A percentile compares a stretch with the other conserved stretches of the same genome.
phyloP scores from a whole-genome alignment of 2,797 vertebrate genomes.

The Denticeps clupeoides region DNA sequence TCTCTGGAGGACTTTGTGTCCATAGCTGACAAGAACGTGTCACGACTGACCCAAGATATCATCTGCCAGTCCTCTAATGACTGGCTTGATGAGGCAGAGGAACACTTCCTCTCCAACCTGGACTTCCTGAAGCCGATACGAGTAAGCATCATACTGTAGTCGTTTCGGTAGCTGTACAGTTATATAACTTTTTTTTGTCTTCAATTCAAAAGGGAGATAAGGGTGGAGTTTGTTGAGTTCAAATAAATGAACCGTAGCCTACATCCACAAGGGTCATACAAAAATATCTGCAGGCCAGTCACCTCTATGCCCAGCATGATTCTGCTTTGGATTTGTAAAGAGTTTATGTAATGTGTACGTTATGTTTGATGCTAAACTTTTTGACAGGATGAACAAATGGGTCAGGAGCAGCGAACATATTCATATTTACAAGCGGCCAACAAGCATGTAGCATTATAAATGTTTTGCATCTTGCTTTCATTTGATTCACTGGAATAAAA shows the following conservation, averaged over 20 bases:
- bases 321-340: conserved; percentile 5
- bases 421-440: conserved; percentile 20
- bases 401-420: conserved; percentile 13
- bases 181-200: neutral
- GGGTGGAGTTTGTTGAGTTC: neutral
- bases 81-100: conserved; percentile 65
- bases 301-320: conserved; percentile 2
- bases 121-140: conserved; percentile 80
- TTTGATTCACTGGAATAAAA: too few relatives aligned
- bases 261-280: neutral
- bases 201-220: neutral
- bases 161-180: too few relatives aligned
- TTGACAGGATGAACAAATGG: conserved; percentile 12
- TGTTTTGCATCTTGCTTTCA: too few relatives aligned
- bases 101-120: conserved; percentile 71
- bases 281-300: neutral
- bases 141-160: conserved; percentile 50
- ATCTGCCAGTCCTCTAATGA: conserved; percentile 72
- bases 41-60: conserved; percentile 57
- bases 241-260: neutral
- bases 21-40: conserved; percentile 55
- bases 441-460: too few relatives aligned
- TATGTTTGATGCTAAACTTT: neutral
- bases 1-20: conserved; percentile 65
- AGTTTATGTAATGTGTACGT: conserved; percentile 11